Evolutionary conservation across 1,140 invertebrate species (phyloP).

Genomic region (Heliconius congener): DNA sequence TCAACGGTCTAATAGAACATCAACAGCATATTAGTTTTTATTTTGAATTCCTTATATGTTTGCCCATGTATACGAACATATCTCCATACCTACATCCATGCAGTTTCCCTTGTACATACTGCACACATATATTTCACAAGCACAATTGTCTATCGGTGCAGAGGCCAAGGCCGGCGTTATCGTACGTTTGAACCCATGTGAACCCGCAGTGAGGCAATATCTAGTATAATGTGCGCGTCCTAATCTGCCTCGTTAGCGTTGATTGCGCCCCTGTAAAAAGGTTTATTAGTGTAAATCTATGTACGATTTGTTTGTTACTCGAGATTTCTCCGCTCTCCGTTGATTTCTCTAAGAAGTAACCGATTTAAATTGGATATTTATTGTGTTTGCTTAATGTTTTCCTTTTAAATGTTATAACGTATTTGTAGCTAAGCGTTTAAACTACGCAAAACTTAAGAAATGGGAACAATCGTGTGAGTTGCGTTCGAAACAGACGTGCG

Average conservation of each 20-base stretch:
- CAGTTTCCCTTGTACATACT: constrained; percentile 17
- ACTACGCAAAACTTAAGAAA: constrained; percentile 9
- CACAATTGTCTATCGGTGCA: constrained; percentile 57
- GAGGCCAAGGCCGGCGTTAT: constrained; percentile 67
- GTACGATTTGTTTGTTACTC: constrained; percentile 34
- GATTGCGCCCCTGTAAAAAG: constrained; percentile 43
- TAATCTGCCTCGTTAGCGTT: constrained; percentile 44
- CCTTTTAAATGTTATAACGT: background rate
- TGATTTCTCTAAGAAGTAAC: background rate
- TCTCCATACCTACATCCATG: background rate
- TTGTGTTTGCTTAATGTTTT: too few species aligned
- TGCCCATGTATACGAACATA: background rate
- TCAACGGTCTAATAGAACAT: background rate
- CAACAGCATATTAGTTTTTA: background rate
- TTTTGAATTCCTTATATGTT: background rate
- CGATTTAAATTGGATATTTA: background rate
- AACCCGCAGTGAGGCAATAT: constrained; percentile 62
- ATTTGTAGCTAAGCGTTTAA: background rate
- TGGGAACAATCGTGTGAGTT: constrained; percentile 17
- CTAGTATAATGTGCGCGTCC: constrained; percentile 39
- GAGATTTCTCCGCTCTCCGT: background rate
- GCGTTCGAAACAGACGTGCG: constrained; percentile 13
- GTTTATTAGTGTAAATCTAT: constrained; percentile 39
- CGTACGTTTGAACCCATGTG: constrained; percentile 64
- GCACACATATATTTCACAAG: constrained; percentile 55